Conservation (phyloP, 2,888 invertebrate genomes). For the Diarsia brunnea region DNA sequence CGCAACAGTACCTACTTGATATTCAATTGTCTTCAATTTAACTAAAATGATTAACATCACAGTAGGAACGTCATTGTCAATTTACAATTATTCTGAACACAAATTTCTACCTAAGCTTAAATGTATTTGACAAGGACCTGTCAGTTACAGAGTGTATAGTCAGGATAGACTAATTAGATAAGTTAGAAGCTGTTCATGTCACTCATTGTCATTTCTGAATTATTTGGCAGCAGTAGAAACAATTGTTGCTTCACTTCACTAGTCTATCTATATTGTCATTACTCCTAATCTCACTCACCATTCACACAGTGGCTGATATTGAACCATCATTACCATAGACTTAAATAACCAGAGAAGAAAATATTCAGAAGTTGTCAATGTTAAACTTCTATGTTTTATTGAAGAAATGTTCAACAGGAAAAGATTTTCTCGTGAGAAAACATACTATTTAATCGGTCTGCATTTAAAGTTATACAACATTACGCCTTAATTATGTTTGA, state of each 20-base stretch:
- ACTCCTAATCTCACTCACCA: not conserved
- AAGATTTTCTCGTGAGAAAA: slow-evolving; percentile 8
- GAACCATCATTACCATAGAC: slow-evolving; percentile 1
- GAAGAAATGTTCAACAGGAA: not conserved
- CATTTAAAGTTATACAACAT: slow-evolving; percentile 30
- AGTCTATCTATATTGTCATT: not conserved
- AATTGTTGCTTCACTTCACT: slow-evolving; percentile 29
- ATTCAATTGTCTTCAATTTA: not conserved
- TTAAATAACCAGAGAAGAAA: not conserved
- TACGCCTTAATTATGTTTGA: slow-evolving; percentile 34
- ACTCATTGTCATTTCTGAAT: slow-evolving; percentile 43
- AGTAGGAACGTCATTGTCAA: not conserved
- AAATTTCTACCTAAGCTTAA: not conserved
- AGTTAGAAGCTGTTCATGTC: slow-evolving; percentile 38
- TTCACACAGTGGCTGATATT: not conserved
- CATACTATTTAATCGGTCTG: slow-evolving; percentile 1
- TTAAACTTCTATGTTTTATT: not conserved
- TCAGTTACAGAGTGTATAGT: not conserved
- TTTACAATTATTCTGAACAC: slow-evolving; percentile 3
- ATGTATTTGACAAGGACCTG: slow-evolving; percentile 26
- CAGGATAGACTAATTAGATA: slow-evolving; percentile 40
- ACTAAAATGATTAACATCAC: not conserved
- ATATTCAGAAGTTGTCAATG: not conserved
- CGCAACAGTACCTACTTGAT: not conserved
- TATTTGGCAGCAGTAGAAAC: slow-evolving; percentile 49